Evolutionary conservation across 2,888 invertebrate species (phyloP).

Genomic region (Liposcelis brunnea): DNA sequence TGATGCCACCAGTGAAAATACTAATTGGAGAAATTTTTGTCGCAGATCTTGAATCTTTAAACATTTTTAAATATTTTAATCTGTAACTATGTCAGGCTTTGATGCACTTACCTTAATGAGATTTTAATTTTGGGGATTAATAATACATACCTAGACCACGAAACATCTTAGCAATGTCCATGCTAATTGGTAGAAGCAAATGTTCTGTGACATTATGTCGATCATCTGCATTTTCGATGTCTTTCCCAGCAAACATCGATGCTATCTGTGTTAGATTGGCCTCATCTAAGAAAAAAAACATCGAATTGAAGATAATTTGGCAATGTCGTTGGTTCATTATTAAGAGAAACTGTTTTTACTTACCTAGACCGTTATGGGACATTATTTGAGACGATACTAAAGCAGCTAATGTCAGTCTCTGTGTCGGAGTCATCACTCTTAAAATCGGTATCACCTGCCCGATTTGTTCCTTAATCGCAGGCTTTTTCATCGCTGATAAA

Average conservation of each 20-base stretch:
- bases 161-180: slow-evolving; percentile 46
- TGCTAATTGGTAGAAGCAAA: slow-evolving; percentile 41
- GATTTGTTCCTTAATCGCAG: slow-evolving; percentile 12
- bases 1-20: no score
- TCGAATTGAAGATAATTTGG: background rate
- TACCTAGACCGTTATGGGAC: slow-evolving; percentile 34
- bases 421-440: slow-evolving; percentile 41
- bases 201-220: slow-evolving; percentile 32
- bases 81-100: no score
- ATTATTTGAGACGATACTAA: slow-evolving; percentile 43
- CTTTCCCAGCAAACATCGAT: slow-evolving; percentile 31
- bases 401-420: slow-evolving; percentile 41
- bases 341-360: slow-evolving; percentile 8
- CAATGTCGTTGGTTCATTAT: background rate
- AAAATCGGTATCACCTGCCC: slow-evolving; percentile 37
- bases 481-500: slow-evolving; percentile 13
- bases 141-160: slow-evolving; percentile 25
- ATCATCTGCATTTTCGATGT: slow-evolving; percentile 21
- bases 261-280: slow-evolving; percentile 31
- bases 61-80: no score
- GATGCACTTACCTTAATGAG: no score
- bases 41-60: no score
- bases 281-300: slow-evolving; percentile 7
- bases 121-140: no score
- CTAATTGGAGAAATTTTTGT: no score